Conservation (phyloP, 2,797 vertebrate genomes). For the Falco naumanni region DNA sequence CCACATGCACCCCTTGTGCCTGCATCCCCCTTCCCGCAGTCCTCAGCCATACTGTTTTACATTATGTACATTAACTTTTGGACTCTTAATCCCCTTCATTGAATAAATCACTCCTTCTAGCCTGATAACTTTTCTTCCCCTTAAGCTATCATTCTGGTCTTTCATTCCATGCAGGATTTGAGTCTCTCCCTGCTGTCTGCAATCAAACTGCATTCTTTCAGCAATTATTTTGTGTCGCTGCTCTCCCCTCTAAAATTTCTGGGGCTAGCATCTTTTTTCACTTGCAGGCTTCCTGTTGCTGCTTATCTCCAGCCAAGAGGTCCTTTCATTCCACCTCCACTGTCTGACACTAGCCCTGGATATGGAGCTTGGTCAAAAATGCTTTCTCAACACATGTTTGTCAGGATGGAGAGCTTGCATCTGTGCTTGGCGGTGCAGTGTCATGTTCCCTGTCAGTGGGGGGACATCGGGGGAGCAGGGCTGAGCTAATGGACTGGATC, state of each 20-base stretch:
- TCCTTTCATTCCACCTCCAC: conserved; percentile 40
- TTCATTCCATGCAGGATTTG: conserved; percentile 59
- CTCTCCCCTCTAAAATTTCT: conserved; percentile 50
- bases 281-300: conserved; percentile 35
- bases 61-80: conserved; percentile 64
- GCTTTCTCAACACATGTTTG: conserved; percentile 55
- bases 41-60: conserved; percentile 22
- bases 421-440: conserved; percentile 38
- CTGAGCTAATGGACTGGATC: conserved; percentile 43
- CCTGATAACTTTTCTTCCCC: conserved; percentile 69
- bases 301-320: conserved; percentile 63
- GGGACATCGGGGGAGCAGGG: neutral
- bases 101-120: conserved; percentile 65
- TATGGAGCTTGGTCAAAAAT: conserved; percentile 46
- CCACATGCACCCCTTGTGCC: neutral
- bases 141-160: conserved; percentile 53
- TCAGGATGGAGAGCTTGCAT: conserved; percentile 53
- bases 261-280: conserved; percentile 25
- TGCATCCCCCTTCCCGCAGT: neutral
- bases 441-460: conserved; percentile 2
- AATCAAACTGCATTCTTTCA: conserved; percentile 72
- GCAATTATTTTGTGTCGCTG: conserved; percentile 65
- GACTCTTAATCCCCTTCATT: conserved; percentile 60
- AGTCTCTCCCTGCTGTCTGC: conserved; percentile 67
- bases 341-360: conserved; percentile 33